A percentile compares a stretch with the other conserved stretches of the same genome.
phyloP scores from a whole-genome alignment of 1,140 invertebrate species.

The Neodiprion lecontei region DNA sequence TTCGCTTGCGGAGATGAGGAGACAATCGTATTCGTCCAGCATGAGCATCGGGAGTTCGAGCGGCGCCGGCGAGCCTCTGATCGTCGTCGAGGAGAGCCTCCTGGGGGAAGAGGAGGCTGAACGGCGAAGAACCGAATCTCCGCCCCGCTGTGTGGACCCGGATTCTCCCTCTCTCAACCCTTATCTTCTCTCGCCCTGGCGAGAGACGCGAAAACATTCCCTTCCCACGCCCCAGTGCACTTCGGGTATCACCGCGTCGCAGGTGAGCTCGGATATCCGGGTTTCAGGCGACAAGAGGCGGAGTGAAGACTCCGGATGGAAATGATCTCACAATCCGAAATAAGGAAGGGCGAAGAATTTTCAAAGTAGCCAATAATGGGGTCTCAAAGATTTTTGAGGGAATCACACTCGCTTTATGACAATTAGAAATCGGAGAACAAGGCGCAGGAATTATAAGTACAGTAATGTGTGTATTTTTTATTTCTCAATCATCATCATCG shows the following conservation, averaged over 20 bases:
- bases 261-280: conserved; percentile 58
- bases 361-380: too few relatives aligned
- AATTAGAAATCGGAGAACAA: too few relatives aligned
- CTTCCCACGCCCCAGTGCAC: conserved; percentile 82
- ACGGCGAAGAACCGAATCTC: conserved; percentile 61
- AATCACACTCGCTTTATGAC: too few relatives aligned
- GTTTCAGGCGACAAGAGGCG: too few relatives aligned
- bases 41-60: conserved; percentile 41
- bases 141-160: conserved; percentile 70
- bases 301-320: too few relatives aligned
- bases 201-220: conserved; percentile 79
- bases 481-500: too few relatives aligned
- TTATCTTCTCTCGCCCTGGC: conserved; percentile 79
- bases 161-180: conserved; percentile 78
- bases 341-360: too few relatives aligned
- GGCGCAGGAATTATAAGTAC: too few relatives aligned
- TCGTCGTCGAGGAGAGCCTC: conserved; percentile 80
- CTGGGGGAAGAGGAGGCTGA: conserved; percentile 70
- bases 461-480: too few relatives aligned
- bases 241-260: conserved; percentile 83
- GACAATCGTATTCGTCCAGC: conserved; percentile 51
- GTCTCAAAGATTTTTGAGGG: too few relatives aligned
- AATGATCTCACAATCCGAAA: too few relatives aligned
- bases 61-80: conserved; percentile 69
- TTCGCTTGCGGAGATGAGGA: conserved; percentile 43